Base-by-base conservation (phyloP, 1,140 invertebrate species). In the Panulirus ornatus region DNA sequence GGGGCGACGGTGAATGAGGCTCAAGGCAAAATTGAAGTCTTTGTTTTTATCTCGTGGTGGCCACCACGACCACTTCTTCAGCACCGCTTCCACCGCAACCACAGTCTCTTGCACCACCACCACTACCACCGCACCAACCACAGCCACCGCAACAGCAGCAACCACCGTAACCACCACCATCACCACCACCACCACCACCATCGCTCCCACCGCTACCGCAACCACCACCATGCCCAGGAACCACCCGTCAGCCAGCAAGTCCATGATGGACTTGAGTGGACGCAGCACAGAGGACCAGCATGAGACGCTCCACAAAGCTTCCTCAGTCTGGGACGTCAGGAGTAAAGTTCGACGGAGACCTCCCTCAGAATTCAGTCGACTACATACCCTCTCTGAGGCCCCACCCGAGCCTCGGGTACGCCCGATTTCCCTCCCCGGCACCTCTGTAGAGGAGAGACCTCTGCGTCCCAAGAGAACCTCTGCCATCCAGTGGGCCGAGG, bases 181-280 rank as follows among this genome's bases (percentile, higher is more conserved):
- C 19, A 19, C 44, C 75, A 76, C 75, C 16, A 66, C 82, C 19
- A 44, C 40, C 42, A 42, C 34, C 1, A 58, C 78, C n/a, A 16
- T n/a, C 0, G 16, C 42, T 42, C 9, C 40, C 19, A 36, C 66
- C 36, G 6, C 44, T 27, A 30, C 51, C 3, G 27, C 78, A 36
- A 16, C 58, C 82, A 63, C 83, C 83, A 73, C 2, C 16, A 84
- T 84, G 83, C 66, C 83, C 2, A 63, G 83, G 1, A 66, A 84
- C 34, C 51, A 73, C 27, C 66, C 66, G 30, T 47, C 83, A 22
- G 40, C 58, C 36, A 79, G 84, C 51, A 87, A 78, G 54, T 87
- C 84, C 84, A 87, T 87, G 84, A 58, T 87, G 84, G 75, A 87
- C 36, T 54, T 87, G 47, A 78, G 30, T 44, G 54, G 51, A 1